Evolutionary conservation across 2,113 vertebrate species (phyloP).

Genomic region (Felis catus): DNA sequence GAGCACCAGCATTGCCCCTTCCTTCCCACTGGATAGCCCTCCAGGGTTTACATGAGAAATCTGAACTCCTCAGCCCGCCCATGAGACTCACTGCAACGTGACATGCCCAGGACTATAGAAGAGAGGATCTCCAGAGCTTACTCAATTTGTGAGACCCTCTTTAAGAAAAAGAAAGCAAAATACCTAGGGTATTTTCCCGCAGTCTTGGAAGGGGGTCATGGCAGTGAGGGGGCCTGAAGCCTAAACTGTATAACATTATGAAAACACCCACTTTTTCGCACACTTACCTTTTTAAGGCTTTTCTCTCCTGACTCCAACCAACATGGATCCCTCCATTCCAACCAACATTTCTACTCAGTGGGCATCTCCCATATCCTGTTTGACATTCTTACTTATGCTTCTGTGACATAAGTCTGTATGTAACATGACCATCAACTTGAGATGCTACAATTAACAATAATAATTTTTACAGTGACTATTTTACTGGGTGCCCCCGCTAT

Average conservation of each 20-base stretch:
- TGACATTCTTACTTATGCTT: background rate
- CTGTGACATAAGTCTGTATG: background rate
- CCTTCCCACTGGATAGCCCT: background rate
- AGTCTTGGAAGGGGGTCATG: background rate
- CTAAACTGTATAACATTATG: background rate
- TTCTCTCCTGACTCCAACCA: background rate
- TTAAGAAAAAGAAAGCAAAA: background rate
- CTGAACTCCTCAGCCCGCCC: background rate
- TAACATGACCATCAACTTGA: background rate
- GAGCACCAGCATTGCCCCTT: background rate
- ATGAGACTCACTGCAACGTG: rapidly evolving
- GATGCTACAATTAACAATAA: background rate
- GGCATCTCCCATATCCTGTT: background rate
- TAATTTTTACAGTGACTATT: background rate
- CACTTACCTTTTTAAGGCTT: background rate
- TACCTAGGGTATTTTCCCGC: background rate
- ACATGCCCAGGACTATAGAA: background rate
- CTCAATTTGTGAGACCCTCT: background rate
- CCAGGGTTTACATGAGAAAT: background rate
- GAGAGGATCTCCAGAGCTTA: background rate
- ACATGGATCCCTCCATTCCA: background rate
- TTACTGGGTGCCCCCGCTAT: background rate
- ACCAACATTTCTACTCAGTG: background rate
- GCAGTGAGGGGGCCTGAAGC: background rate
- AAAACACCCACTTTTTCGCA: background rate